Conservation (phyloP, 2,113 vertebrate species). For the Nicator chloris region DNA sequence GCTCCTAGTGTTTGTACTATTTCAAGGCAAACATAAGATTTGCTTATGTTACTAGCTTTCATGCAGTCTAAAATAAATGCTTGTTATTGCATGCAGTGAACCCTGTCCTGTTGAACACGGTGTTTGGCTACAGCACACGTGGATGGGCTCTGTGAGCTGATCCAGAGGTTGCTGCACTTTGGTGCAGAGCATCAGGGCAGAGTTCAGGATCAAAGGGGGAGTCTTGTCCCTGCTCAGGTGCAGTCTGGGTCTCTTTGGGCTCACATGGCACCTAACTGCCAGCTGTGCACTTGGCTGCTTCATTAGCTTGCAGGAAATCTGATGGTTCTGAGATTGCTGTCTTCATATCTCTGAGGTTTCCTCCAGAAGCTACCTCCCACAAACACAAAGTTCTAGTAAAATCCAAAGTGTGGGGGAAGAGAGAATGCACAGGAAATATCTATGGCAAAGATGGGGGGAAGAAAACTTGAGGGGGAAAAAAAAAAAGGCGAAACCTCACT, state of each 20-base stretch:
- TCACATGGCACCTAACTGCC: neutral
- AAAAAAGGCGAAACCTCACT: neutral
- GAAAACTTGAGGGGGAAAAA: neutral
- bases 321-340: neutral
- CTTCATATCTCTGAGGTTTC: neutral
- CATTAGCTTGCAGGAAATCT: neutral
- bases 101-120: neutral
- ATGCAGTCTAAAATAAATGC: neutral
- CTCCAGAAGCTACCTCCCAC: neutral
- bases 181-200: neutral
- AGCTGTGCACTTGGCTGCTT: neutral
- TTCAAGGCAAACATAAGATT: neutral
- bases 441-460: neutral
- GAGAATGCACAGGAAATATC: neutral
- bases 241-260: neutral
- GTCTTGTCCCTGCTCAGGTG: neutral
- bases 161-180: neutral
- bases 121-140: neutral
- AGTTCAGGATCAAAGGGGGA: neutral
- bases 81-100: neutral
- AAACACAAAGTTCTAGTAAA: neutral
- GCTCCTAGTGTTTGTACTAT: neutral
- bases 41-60: neutral
- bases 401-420: neutral
- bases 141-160: neutral